A percentile compares a stretch with the other conserved stretches of the same genome.
Conservation (phyloP, 2,888 invertebrate species). For the Ornithoptera priamus region DNA sequence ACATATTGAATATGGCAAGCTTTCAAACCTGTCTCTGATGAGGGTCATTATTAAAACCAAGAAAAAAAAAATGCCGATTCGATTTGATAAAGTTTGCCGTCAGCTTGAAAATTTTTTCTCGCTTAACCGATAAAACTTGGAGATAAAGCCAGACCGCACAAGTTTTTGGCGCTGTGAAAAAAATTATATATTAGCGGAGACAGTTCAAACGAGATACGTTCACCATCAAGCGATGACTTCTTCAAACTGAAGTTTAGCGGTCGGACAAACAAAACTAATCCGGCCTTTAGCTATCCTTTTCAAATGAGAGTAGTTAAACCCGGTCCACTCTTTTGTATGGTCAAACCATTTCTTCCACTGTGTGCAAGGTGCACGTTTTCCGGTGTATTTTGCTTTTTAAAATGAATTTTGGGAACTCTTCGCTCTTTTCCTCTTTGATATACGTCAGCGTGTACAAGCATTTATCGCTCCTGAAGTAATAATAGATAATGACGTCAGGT, state of each 20-base stretch:
- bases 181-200: not conserved
- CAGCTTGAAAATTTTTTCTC: not conserved
- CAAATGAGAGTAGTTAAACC: too few relatives aligned
- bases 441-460: not conserved
- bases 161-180: not conserved
- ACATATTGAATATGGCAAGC: not conserved
- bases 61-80: not conserved
- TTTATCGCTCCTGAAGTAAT: constrained; percentile 4
- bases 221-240: too few relatives aligned
- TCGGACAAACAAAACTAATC: too few relatives aligned
- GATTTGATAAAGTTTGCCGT: not conserved
- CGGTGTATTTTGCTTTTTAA: too few relatives aligned
- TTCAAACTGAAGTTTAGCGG: too few relatives aligned
- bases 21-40: constrained; percentile 1
- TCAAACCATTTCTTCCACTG: too few relatives aligned
- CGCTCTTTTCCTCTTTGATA: too few relatives aligned
- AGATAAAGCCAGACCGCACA: constrained; percentile 7
- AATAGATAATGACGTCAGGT: constrained; percentile 16
- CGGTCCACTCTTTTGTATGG: too few relatives aligned
- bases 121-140: not conserved
- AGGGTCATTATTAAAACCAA: not conserved
- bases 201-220: not conserved
- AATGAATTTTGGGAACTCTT: too few relatives aligned
- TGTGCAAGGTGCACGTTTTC: too few relatives aligned
- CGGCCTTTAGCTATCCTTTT: too few relatives aligned